phyloP scores from a whole-genome alignment of 2,888 invertebrate species.

The Xestobium rufovillosum region DNA sequence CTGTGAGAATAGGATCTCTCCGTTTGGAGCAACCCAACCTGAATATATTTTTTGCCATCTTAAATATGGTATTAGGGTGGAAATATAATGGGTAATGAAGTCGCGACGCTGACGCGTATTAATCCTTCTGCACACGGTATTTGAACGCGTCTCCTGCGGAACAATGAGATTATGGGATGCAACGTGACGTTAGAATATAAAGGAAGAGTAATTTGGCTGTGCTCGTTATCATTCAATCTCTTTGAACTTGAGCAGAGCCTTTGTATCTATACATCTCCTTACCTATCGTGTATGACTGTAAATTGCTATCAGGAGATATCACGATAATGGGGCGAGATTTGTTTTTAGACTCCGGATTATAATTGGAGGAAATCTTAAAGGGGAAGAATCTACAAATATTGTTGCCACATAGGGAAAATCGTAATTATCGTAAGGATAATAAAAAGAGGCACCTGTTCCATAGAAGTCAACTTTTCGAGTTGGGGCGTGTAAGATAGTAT shows the following conservation, averaged over 20 bases:
- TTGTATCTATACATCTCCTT: conserved; percentile 25
- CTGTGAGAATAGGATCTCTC: no score
- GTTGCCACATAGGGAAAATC: no score
- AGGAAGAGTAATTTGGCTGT: conserved; percentile 37
- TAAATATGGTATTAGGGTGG: background rate
- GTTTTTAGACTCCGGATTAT: no score
- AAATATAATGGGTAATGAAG: conserved; percentile 4
- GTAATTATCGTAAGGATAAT: no score
- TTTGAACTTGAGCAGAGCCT: conserved; percentile 32
- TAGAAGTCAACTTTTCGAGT: no score
- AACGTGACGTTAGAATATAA: conserved; percentile 36
- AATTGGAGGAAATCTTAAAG: no score
- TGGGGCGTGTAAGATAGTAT: no score
- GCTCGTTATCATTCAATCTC: conserved; percentile 38
- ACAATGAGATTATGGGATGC: conserved; percentile 36
- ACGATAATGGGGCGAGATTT: no score
- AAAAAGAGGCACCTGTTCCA: no score
- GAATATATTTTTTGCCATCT: background rate
- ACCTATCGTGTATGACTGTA: conserved; percentile 28
- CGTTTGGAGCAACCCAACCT: background rate
- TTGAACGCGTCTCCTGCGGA: conserved; percentile 22
- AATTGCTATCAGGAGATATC: conserved; percentile 30
- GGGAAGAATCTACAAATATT: no score
- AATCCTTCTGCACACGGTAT: conserved; percentile 20
- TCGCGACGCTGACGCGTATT: conserved; percentile 11